phyloP scores from a whole-genome alignment of 2,797 vertebrate genomes.

The Danionella dracula region DNA sequence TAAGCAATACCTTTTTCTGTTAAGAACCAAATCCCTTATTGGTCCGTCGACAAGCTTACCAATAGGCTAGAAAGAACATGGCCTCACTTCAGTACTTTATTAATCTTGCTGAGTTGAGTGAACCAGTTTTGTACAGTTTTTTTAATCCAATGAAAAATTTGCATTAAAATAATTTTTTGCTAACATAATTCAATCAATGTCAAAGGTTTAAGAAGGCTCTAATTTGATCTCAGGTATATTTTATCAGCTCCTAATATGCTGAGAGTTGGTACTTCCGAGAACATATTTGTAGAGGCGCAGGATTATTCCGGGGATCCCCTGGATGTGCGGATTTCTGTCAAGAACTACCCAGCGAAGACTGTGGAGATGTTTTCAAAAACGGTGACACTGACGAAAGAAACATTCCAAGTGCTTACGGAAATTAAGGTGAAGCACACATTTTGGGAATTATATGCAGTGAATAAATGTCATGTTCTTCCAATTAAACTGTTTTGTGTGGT shows the following conservation, averaged over 20 bases:
- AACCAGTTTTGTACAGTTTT: too few relatives aligned
- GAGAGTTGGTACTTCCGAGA: slow-evolving; percentile 40
- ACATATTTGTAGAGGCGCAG: slow-evolving; percentile 45
- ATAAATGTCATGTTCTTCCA: too few relatives aligned
- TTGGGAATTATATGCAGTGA: too few relatives aligned
- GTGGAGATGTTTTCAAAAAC: not conserved
- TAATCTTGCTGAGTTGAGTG: too few relatives aligned
- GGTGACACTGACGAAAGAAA: not conserved
- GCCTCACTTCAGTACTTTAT: too few relatives aligned
- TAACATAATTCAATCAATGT: too few relatives aligned
- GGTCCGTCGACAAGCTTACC: too few relatives aligned
- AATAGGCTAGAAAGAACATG: too few relatives aligned
- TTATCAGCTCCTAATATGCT: slow-evolving; percentile 46
- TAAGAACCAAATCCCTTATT: too few relatives aligned
- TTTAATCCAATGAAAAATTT: too few relatives aligned
- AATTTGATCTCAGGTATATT: slow-evolving; percentile 11
- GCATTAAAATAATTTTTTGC: too few relatives aligned
- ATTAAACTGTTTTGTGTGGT: not conserved
- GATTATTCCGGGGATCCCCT: slow-evolving; percentile 24
- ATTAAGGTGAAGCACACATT: slow-evolving; percentile 31
- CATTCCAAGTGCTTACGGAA: slow-evolving; percentile 18
- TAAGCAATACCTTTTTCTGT: too few relatives aligned
- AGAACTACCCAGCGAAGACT: slow-evolving; percentile 22
- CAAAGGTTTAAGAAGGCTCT: not conserved
- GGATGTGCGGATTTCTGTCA: slow-evolving; percentile 9